Evolutionary conservation across 2,888 invertebrate genomes (phyloP).

Genomic region (Linnaemya vulpina): DNA sequence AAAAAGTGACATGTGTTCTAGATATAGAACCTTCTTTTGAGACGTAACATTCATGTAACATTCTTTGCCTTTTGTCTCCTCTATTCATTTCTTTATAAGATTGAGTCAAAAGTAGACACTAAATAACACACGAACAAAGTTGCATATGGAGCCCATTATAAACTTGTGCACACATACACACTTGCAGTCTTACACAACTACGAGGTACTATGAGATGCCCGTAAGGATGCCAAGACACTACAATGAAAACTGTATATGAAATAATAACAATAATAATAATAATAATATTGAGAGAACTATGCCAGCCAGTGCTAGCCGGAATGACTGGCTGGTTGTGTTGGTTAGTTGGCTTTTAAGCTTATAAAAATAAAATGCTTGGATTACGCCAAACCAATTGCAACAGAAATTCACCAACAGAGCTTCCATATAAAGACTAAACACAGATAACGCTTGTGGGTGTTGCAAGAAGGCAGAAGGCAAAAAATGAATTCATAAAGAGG

Average conservation of each 20-base stretch:
- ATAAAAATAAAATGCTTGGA: slow-evolving; percentile 60
- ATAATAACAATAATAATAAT: slow-evolving; percentile 35
- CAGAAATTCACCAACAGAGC: slow-evolving; percentile 52
- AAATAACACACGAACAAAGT: slow-evolving; percentile 62
- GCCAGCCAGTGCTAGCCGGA: slow-evolving; percentile 23
- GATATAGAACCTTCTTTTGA: slow-evolving; percentile 61
- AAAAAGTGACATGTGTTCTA: slow-evolving; percentile 72
- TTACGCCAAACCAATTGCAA: slow-evolving; percentile 60
- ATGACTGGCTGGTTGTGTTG: slow-evolving; percentile 27
- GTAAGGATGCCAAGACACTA: slow-evolving; percentile 4
- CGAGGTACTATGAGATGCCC: slow-evolving; percentile 7
- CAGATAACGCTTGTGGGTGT: slow-evolving; percentile 69
- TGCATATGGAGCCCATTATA: slow-evolving; percentile 65
- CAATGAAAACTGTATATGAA: slow-evolving; percentile 24
- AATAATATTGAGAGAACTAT: slow-evolving; percentile 23
- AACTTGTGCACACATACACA: slow-evolving; percentile 43
- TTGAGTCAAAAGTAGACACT: slow-evolving; percentile 53
- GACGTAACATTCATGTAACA: slow-evolving; percentile 41
- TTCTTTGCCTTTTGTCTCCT: slow-evolving; percentile 26
- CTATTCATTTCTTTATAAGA: slow-evolving; percentile 10
- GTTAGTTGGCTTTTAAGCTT: slow-evolving; percentile 55
- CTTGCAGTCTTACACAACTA: too few relatives aligned
- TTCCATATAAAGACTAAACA: slow-evolving; percentile 57
- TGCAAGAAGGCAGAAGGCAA: slow-evolving; percentile 50
- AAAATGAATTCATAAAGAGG: slow-evolving; percentile 1